Evolutionary conservation across 1,140 invertebrate species (phyloP).

Genomic region (Lineus longissimus): DNA sequence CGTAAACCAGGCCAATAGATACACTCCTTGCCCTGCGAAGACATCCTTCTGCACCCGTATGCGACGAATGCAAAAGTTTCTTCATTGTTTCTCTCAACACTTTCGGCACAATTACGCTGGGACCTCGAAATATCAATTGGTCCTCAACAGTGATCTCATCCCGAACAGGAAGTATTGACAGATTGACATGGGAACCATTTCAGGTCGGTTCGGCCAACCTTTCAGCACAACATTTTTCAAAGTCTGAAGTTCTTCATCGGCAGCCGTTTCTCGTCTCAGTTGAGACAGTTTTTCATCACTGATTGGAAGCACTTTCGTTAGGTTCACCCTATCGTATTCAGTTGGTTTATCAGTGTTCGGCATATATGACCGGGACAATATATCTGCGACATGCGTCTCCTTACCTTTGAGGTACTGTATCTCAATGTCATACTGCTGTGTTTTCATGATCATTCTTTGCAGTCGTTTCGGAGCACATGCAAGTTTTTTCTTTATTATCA

Average conservation of each 20-base stretch:
- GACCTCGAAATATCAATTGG: too few species aligned
- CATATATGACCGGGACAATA: too few species aligned
- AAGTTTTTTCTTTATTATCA: too few species aligned
- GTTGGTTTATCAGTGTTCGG: too few species aligned
- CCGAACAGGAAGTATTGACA: neutral
- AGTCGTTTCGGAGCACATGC: too few species aligned
- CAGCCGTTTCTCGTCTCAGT: neutral
- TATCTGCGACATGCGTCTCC: too few species aligned
- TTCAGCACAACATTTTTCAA: neutral
- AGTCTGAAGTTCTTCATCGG: neutral
- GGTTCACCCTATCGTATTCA: too few species aligned
- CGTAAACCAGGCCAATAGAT: constrained; percentile 21
- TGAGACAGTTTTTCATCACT: neutral
- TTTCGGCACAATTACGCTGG: too few species aligned
- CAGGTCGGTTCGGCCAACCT: neutral
- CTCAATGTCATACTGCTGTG: too few species aligned
- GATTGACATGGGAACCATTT: neutral
- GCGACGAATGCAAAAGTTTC: neutral
- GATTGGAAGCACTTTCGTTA: too few species aligned
- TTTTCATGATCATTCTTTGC: too few species aligned
- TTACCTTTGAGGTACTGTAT: too few species aligned
- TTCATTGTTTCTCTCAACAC: neutral
- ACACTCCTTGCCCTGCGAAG: constrained; percentile 15
- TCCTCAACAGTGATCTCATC: neutral
- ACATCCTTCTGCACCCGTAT: constrained; percentile 28